Conservation (phyloP, 2,888 invertebrate species). For the Pecten maximus region DNA sequence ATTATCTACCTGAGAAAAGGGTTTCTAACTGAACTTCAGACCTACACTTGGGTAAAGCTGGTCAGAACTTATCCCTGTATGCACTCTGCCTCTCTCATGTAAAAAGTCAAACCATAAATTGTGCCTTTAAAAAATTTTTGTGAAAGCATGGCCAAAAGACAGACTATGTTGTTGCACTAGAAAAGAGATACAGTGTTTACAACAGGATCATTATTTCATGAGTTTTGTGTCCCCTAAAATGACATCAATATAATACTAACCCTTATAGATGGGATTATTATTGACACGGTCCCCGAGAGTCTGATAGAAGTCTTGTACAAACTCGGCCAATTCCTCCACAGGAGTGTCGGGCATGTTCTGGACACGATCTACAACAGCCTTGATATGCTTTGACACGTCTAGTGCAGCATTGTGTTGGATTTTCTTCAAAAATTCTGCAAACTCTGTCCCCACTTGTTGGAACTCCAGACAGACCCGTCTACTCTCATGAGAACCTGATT, state of each 20-base stretch:
- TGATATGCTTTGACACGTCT: constrained; percentile 85
- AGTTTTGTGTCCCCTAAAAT: neutral
- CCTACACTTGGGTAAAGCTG: too few species aligned
- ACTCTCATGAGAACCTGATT: constrained; percentile 58
- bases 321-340: constrained; percentile 89
- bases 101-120: too few species aligned
- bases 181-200: too few species aligned
- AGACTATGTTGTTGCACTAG: too few species aligned
- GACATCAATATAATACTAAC: constrained; percentile 69
- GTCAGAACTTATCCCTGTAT: too few species aligned
- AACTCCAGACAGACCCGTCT: constrained; percentile 79
- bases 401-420: constrained; percentile 81
- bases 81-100: too few species aligned
- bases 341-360: constrained; percentile 82
- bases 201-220: too few species aligned
- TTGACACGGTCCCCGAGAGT: constrained; percentile 89
- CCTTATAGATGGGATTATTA: constrained; percentile 79
- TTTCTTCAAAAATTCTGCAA: constrained; percentile 81
- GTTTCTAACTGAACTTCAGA: too few species aligned
- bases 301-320: constrained; percentile 95
- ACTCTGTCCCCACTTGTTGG: constrained; percentile 81
- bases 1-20: too few species aligned
- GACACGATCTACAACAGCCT: constrained; percentile 81
- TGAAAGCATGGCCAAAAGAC: too few species aligned
- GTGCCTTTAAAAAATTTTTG: too few species aligned